Base-by-base conservation (phyloP, 1,140 invertebrate species). In the Ceratosolen fusciceps region DNA sequence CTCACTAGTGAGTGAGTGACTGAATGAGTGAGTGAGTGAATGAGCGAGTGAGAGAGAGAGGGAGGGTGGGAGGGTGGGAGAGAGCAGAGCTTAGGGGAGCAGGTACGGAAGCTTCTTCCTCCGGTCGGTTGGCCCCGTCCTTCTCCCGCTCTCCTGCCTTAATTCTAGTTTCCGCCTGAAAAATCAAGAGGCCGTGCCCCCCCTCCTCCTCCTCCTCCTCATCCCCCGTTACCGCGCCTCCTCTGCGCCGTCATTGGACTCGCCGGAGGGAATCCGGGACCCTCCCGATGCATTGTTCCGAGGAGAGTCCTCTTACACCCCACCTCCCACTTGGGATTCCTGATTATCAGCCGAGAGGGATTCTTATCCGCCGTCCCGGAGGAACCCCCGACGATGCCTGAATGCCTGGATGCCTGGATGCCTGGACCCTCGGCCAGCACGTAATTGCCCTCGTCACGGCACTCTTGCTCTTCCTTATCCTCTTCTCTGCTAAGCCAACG, bases 151-250 rank as follows among this genome's bases (percentile, higher is more conserved):
- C 81, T 75, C 62, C 83, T 76, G 83, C 83, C 52, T 85, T 84
- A 84, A 85, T 84, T 85, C 82, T 84, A 83, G 83, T 84, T 84
- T 85, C 84, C 81, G 81, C 79, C 79, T 81, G 81, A 81, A 82
- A 83, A 84, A 85, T 84, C 83, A 83, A 85, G 83, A 84, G 82
- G 79, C 80, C 58, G 52, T 76, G 77, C 76, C 82, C 83, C 77
- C 80, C 77, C 74, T 79, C 75, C 80, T 72, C 78, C 68, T 75
- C 77, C 77, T 73, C 70, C 62, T 67, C 16, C 39, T 67, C 16
- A 74, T 75, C 77, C 77, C 70, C 70, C 62, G 37, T 5, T 67
- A 39, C 16, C 73, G 76, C 67, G 39, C 39, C 5, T 7, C 39
- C 39, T 43, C 79, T 52, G 76, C 82, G 75, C 81, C 80, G 84